Evolutionary conservation across 2,888 invertebrate species (phyloP).

Genomic region (Ctena decussata): DNA sequence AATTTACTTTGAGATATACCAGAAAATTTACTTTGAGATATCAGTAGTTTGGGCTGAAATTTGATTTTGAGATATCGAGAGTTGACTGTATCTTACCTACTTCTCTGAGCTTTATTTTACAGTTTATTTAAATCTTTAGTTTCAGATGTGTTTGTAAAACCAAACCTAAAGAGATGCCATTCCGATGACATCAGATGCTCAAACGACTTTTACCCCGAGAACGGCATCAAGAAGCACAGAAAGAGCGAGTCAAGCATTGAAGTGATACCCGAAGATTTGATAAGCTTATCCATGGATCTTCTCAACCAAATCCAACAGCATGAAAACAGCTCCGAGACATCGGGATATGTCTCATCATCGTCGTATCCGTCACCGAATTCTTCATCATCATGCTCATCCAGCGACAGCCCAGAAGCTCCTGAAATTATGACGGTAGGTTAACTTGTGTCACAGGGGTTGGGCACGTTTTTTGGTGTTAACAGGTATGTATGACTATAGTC

Average conservation of each 20-base stretch:
- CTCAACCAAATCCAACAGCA: slow-evolving; percentile 57
- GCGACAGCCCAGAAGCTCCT: background rate
- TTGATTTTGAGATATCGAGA: too few relatives aligned
- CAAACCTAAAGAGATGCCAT: slow-evolving; percentile 17
- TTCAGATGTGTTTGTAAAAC: slow-evolving; percentile 16
- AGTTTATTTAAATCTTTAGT: too few relatives aligned
- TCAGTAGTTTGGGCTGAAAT: too few relatives aligned
- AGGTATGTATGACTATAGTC: too few relatives aligned
- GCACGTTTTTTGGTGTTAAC: too few relatives aligned
- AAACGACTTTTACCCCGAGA: background rate
- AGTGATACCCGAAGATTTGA: slow-evolving; percentile 42
- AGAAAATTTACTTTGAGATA: too few relatives aligned
- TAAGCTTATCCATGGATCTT: slow-evolving; percentile 49
- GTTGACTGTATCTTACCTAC: too few relatives aligned
- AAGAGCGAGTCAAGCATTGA: slow-evolving; percentile 17
- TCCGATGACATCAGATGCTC: background rate
- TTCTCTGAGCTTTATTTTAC: too few relatives aligned
- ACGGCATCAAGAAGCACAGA: background rate
- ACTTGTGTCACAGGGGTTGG: too few relatives aligned
- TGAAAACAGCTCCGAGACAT: slow-evolving; percentile 20
- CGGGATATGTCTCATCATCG: background rate
- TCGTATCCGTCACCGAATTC: background rate
- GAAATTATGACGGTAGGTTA: background rate
- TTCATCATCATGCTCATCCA: background rate
- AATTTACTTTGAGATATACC: too few relatives aligned